phyloP scores from a whole-genome alignment of 2,888 invertebrate species.

The Andrena trimmerana region DNA sequence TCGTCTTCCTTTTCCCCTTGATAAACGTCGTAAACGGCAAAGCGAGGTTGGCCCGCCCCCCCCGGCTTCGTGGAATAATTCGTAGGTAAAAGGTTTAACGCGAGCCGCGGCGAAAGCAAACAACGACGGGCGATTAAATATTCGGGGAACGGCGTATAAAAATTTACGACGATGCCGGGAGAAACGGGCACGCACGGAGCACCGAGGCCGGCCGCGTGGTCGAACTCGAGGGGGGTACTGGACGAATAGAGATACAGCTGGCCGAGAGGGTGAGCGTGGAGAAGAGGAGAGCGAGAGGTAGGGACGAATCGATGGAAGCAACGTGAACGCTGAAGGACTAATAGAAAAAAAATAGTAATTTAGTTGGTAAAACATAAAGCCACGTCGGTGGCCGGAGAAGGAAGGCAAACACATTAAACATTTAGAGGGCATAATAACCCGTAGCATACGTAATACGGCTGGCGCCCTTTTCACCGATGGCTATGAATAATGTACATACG shows the following conservation, averaged over 20 bases:
- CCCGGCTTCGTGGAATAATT: not conserved
- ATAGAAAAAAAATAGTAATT: constrained; percentile 83
- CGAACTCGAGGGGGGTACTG: constrained; percentile 1
- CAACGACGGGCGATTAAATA: constrained; percentile 60
- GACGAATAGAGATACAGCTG: constrained; percentile 40
- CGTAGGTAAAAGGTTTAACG: constrained; percentile 19
- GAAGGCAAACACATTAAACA: constrained; percentile 86
- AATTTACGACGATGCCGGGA: constrained; percentile 47
- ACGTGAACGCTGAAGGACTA: constrained; percentile 81
- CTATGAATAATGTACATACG: constrained; percentile 84
- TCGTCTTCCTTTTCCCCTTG: not conserved
- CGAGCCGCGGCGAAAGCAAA: constrained; percentile 54
- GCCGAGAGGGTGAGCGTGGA: constrained; percentile 1
- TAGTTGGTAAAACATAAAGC: constrained; percentile 85
- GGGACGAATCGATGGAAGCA: constrained; percentile 83
- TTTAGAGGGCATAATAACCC: constrained; percentile 85
- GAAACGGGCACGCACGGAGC: constrained; percentile 35
- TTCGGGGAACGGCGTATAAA: constrained; percentile 55
- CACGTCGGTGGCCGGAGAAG: constrained; percentile 81
- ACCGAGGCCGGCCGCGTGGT: not conserved
- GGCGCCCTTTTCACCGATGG: constrained; percentile 84
- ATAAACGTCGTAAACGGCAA: constrained; percentile 7
- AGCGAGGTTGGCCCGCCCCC: not conserved
- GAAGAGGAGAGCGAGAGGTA: constrained; percentile 53
- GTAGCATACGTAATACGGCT: constrained; percentile 83